Evolutionary conservation across 2,113 vertebrate species (phyloP).

Genomic region (Pedionomus torquatus): DNA sequence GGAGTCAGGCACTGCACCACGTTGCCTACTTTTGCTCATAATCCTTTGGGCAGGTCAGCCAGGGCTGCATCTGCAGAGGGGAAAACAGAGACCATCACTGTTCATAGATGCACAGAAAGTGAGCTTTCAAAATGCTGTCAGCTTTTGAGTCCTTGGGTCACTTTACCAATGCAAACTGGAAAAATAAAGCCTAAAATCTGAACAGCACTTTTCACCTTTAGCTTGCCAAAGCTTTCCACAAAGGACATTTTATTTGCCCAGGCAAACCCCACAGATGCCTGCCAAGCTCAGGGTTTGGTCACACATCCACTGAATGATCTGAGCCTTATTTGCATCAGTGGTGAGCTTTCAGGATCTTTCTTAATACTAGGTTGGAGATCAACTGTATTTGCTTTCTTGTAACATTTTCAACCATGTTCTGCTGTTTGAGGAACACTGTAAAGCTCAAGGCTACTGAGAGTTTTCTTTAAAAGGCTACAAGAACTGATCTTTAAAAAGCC

Average conservation of each 20-base stretch:
- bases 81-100: constrained; percentile 8
- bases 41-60: neutral
- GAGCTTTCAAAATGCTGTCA: neutral
- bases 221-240: neutral
- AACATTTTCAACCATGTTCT: neutral
- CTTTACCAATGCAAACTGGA: neutral
- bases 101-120: neutral
- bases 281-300: neutral
- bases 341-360: neutral
- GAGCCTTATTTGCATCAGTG: neutral
- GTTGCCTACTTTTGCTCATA: neutral
- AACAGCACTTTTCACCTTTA: neutral
- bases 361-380: neutral
- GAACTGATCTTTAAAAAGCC: neutral
- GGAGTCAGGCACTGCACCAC: neutral
- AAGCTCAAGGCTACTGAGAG: neutral
- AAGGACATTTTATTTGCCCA: neutral
- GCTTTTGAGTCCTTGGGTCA: neutral
- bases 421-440: neutral
- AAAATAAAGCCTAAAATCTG: constrained; percentile 3
- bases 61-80: neutral
- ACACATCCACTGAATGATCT: neutral
- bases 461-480: neutral
- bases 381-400: neutral
- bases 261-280: neutral